A percentile compares a stretch with the other conserved stretches of the same genome.
Evolutionary conservation across 2,888 invertebrate species (phyloP).

Genomic region (Stramonita haemastoma): DNA sequence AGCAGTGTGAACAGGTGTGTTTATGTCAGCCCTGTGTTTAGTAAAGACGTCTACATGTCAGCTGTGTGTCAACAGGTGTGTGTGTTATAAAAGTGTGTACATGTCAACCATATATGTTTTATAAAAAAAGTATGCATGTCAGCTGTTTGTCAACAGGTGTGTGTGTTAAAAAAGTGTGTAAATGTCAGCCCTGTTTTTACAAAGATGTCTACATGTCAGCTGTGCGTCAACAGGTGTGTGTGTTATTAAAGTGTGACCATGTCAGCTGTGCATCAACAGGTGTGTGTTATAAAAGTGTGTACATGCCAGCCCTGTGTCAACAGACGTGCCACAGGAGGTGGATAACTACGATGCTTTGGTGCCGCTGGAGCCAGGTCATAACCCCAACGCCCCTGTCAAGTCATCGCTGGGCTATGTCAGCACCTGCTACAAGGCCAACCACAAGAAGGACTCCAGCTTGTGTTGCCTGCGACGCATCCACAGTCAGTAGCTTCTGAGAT

Average conservation of each 20-base stretch:
- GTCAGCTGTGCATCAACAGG: neutral
- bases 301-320: neutral
- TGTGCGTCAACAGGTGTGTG: neutral
- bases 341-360: constrained; percentile 93
- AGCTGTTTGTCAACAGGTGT: neutral
- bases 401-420: constrained; percentile 85
- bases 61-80: neutral
- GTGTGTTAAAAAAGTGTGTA: neutral
- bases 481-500: too few relatives aligned
- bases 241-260: neutral
- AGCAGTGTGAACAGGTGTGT: neutral
- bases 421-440: constrained; percentile 90
- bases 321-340: constrained; percentile 90
- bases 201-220: constrained; percentile 2
- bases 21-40: neutral
- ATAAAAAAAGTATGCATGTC: constrained; percentile 11
- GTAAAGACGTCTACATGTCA: constrained; percentile 4
- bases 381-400: constrained; percentile 82
- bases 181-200: neutral
- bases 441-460: constrained; percentile 83
- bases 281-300: constrained; percentile 2
- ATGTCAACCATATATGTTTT: neutral
- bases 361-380: constrained; percentile 86
- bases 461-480: constrained; percentile 93
- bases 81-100: constrained; percentile 1